These are phyloP conservation scores for Cheumatopsyche charites DNA, from an alignment of 1,140 invertebrate species.

Conservation along the genomic window DNA sequence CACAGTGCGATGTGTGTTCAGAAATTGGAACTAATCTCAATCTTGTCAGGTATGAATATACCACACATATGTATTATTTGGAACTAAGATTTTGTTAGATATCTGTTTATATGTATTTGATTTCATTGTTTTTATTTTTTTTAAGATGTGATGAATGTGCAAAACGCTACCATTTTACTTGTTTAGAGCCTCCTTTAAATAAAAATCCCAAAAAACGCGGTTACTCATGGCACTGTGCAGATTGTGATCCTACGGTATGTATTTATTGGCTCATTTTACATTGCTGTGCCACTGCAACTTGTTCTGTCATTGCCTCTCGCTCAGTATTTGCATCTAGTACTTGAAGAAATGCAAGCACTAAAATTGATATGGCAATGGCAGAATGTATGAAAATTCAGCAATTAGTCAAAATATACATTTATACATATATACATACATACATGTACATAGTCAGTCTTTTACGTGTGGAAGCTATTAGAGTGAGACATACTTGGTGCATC, in stretches of 20 bases:
- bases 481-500: too few species aligned
- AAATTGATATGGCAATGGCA: too few species aligned
- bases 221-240: conserved; percentile 95
- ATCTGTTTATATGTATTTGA: too few species aligned
- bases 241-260: conserved; percentile 88
- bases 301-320: too few species aligned
- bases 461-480: too few species aligned
- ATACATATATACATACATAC: too few species aligned
- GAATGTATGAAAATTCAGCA: too few species aligned
- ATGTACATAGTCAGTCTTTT: too few species aligned
- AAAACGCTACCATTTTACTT: conserved; percentile 89
- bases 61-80: neutral
- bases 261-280: conserved; percentile 18
- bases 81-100: too few species aligned
- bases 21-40: conserved; percentile 66
- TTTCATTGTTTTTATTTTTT: conserved; percentile 16
- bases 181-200: conserved; percentile 89
- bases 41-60: conserved; percentile 68
- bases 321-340: neutral
- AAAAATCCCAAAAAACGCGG: conserved; percentile 92
- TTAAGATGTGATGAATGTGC: conserved; percentile 90
- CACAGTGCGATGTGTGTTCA: conserved; percentile 72
- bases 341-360: too few species aligned
- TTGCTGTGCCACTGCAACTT: too few species aligned
- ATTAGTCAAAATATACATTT: too few species aligned